Evolutionary conservation across 2,888 invertebrate genomes (phyloP).

Genomic region (Agonopterix subpropinquella): DNA sequence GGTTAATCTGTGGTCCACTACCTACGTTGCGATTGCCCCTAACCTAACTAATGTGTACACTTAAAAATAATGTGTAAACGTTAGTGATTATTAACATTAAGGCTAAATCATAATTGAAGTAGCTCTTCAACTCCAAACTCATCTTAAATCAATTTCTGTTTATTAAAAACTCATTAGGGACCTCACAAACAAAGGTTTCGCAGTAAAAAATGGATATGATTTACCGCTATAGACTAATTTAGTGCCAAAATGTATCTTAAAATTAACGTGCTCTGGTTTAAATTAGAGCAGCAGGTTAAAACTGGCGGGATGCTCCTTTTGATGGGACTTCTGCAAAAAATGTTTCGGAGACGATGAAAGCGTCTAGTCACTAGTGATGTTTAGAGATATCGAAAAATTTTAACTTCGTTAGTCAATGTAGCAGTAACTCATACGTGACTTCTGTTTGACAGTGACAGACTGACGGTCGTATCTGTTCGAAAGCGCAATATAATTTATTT

Average conservation of each 20-base stretch:
- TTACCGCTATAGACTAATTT: not conserved
- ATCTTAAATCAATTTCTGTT: slow-evolving; percentile 11
- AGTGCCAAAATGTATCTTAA: slow-evolving; percentile 8
- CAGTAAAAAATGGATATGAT: not conserved
- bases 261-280: slow-evolving; percentile 9
- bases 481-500: no score
- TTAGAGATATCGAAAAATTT: not conserved
- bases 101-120: no score
- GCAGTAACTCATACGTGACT: no score
- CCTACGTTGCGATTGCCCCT: no score
- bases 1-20: no score
- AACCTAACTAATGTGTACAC: no score
- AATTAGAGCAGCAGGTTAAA: not conserved
- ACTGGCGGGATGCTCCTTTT: slow-evolving; percentile 12
- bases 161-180: slow-evolving; percentile 26
- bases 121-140: not conserved
- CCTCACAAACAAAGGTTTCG: slow-evolving; percentile 6
- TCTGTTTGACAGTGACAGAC: no score
- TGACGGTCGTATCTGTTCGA: no score
- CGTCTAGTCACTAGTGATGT: slow-evolving; percentile 13
- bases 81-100: not conserved
- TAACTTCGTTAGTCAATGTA: not conserved
- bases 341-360: slow-evolving; percentile 19
- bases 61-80: no score
- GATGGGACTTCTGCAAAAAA: slow-evolving; percentile 23